A percentile compares a stretch with the other conserved stretches of the same genome.
phyloP scores from a whole-genome alignment of 2,113 vertebrate species.

The Seriola aureovittata region DNA sequence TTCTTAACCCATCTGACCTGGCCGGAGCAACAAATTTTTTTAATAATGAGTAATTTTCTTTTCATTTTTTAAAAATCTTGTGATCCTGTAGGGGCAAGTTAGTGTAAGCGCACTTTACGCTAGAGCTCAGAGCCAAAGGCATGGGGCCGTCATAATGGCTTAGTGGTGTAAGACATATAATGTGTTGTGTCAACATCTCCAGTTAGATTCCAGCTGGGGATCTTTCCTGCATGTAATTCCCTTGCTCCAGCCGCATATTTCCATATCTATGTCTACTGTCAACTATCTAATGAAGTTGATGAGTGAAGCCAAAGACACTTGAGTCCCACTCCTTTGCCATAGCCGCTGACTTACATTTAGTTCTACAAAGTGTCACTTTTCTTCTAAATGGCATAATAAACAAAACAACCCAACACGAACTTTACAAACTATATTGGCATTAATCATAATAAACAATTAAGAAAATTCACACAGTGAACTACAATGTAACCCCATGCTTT shows the following conservation, averaged over 20 bases:
- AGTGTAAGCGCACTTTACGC: too few species aligned
- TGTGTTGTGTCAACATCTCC: not conserved
- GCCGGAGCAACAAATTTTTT: too few species aligned
- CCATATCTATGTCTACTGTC: not conserved
- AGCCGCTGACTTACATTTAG: not conserved
- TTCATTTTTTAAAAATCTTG: too few species aligned
- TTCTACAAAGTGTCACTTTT: not conserved
- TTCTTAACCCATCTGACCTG: too few species aligned
- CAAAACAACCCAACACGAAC: not conserved
- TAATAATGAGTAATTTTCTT: too few species aligned
- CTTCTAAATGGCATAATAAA: not conserved
- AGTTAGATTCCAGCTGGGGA: not conserved
- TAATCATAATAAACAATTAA: not conserved
- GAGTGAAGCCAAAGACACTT: not conserved
- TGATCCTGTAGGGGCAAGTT: too few species aligned
- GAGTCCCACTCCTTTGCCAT: not conserved
- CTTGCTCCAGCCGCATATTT: not conserved
- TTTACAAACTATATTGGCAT: not conserved
- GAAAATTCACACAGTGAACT: conserved; percentile 6
- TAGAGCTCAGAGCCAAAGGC: too few species aligned
- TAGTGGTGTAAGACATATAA: not conserved
- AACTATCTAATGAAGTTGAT: not conserved
- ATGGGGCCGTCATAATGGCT: too few species aligned
- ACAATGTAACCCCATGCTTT: conserved; percentile 37
- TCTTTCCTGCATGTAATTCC: not conserved